Evolutionary conservation across 2,888 invertebrate species (phyloP).

Genomic region (Blastobasis adustella): DNA sequence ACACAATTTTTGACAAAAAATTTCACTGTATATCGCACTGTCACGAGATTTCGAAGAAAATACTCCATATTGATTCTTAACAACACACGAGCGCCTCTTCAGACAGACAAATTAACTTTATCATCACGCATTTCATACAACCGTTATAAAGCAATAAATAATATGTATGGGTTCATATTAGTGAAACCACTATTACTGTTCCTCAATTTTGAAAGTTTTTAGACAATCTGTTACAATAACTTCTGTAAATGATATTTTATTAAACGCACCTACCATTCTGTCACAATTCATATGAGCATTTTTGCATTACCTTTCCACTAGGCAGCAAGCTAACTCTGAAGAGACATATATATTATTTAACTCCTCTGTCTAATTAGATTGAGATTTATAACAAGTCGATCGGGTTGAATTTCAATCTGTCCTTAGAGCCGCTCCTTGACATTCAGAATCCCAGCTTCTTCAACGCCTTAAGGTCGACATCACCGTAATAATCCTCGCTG

Average conservation of each 20-base stretch:
- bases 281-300: too few species aligned
- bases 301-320: too few species aligned
- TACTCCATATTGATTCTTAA: constrained; percentile 5
- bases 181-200: too few species aligned
- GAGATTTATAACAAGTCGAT: constrained; percentile 43
- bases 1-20: constrained; percentile 25
- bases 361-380: not conserved
- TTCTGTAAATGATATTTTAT: too few species aligned
- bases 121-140: too few species aligned
- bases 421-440: constrained; percentile 65
- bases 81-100: constrained; percentile 48
- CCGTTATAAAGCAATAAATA: too few species aligned
- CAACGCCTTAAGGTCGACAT: constrained; percentile 90
- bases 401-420: constrained; percentile 63
- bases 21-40: not conserved
- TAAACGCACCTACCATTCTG: too few species aligned
- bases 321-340: too few species aligned
- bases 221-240: too few species aligned
- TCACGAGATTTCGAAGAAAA: constrained; percentile 2
- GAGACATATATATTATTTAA: too few species aligned
- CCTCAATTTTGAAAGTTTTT: too few species aligned
- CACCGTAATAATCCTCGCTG: constrained; percentile 95
- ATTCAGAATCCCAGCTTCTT: constrained; percentile 86
- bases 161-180: too few species aligned
- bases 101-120: constrained; percentile 32